A percentile compares a stretch with the other conserved stretches of the same genome.
Conservation (phyloP, 2,113 vertebrate species). For the Rynchops niger region DNA sequence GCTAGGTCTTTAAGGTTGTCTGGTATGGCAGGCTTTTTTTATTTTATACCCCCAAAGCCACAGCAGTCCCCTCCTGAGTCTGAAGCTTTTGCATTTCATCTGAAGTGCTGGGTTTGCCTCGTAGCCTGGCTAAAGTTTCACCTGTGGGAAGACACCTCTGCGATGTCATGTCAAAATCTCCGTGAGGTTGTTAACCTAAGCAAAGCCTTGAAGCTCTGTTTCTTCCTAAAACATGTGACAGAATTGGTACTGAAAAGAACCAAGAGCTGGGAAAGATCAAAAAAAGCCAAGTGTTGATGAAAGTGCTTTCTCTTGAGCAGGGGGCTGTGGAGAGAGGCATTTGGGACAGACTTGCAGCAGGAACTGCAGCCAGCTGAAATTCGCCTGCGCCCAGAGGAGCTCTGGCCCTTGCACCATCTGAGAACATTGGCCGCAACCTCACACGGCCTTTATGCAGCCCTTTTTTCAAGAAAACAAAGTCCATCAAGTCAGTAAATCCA, state of each 20-base stretch:
- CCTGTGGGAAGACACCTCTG: not conserved
- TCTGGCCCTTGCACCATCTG: not conserved
- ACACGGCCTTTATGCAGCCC: not conserved
- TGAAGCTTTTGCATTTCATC: not conserved
- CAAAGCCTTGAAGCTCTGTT: not conserved
- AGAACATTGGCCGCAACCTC: not conserved
- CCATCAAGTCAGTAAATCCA: not conserved
- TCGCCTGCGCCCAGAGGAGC: not conserved
- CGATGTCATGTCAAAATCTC: not conserved
- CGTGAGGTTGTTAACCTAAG: not conserved
- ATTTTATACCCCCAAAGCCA: not conserved
- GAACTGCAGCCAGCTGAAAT: not conserved
- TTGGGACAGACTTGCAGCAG: not conserved
- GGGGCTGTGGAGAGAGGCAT: not conserved
- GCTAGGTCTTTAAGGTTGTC: not conserved
- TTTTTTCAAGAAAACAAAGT: not conserved
- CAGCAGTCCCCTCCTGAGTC: not conserved
- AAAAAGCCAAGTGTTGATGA: not conserved
- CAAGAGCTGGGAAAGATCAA: not conserved
- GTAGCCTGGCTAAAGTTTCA: not conserved
- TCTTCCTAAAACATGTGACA: not conserved
- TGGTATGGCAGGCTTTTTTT: not conserved
- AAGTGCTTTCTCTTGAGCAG: not conserved
- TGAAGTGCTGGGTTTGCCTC: not conserved
- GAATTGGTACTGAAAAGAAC: not conserved